Base-by-base conservation (phyloP, 2,888 invertebrate species). In the Deilephila elpenor region DNA sequence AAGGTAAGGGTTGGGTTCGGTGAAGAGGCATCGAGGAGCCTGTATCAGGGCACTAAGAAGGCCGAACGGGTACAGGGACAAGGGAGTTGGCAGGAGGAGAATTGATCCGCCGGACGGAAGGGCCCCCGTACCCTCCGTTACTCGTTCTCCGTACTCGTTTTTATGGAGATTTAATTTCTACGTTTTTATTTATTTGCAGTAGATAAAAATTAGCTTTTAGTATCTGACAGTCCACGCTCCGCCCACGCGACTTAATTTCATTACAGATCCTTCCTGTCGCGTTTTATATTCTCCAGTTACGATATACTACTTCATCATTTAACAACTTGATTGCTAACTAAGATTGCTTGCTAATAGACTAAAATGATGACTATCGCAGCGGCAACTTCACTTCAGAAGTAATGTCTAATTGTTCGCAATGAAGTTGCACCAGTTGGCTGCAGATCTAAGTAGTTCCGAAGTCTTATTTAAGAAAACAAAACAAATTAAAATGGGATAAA, bases 111-210 rank as follows among this genome's bases (percentile, higher is more conserved):
- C n/a, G n/a, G n/a, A n/a, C n/a, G n/a, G n/a, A n/a, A n/a, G n/a
- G n/a, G n/a, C n/a, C n/a, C n/a, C n/a, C n/a, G n/a, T n/a, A n/a
- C n/a, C n/a, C n/a, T n/a, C n/a, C n/a, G n/a, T n/a, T n/a, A n/a
- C n/a, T n/a, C n/a, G n/a, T n/a, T n/a, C n/a, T n/a, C n/a, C n/a
- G n/a, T n/a, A n/a, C n/a, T n/a, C n/a, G n/a, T n/a, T 81, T 84
- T 80, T 82, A 84, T 81, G 83, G 81, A 84, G 83, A 82, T 84
- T 84, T 86, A 86, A 87, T 87, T 84, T 82, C 75, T 77, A 76
- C 78, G 77, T 77, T 79, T 83, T 80, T 78, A 80, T 80, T 76
- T 77, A 73, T 71, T 76, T 75, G 71, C 74, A 62, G 75, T 73
- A 75, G 74, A 72, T 71, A 67, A 29, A 71, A 67, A 71, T 74